A percentile compares a stretch with the other conserved stretches of the same genome.
Conservation (phyloP, 2,888 invertebrate genomes). For the Tachina grossa region DNA sequence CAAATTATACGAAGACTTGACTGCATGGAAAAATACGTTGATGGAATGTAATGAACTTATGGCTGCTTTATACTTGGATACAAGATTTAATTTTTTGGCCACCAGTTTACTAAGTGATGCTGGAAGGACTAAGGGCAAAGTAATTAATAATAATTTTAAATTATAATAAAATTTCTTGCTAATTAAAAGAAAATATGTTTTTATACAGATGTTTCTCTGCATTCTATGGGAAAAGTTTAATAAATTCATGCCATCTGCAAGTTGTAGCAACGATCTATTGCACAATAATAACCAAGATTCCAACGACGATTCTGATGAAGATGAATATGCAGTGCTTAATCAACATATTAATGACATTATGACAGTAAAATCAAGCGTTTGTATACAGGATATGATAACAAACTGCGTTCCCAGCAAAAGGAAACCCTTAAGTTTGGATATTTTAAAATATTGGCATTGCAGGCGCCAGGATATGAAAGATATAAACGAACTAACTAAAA, state of each 20-base stretch:
- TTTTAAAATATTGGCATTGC: conserved; percentile 47
- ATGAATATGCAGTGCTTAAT: conserved; percentile 45
- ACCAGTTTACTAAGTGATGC: conserved; percentile 30
- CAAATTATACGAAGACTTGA: conserved; percentile 10
- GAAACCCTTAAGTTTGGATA: conserved; percentile 31
- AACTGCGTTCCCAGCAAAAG: conserved; percentile 32
- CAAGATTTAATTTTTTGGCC: conserved; percentile 51
- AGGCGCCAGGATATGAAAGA: conserved; percentile 24
- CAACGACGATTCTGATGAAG: conserved; percentile 5
- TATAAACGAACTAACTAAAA: conserved; percentile 28
- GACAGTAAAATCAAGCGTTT: neutral
- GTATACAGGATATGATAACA: conserved; percentile 19
- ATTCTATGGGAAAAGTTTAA: conserved; percentile 21
- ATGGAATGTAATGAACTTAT: conserved; percentile 20
- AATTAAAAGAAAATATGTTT: neutral
- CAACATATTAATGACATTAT: conserved; percentile 47
- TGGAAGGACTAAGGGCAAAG: conserved; percentile 25
- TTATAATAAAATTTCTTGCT: neutral
- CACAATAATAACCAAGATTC: too few species aligned
- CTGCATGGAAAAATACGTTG: neutral
- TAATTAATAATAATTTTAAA: conserved; percentile 4
- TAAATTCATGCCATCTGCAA: neutral
- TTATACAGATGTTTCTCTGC: conserved; percentile 2
- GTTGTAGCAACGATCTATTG: neutral
- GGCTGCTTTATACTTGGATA: conserved; percentile 44